A percentile compares a stretch with the other conserved stretches of the same genome.
Conservation (phyloP, 1,140 invertebrate species). For the Macrostomum lignano region DNA sequence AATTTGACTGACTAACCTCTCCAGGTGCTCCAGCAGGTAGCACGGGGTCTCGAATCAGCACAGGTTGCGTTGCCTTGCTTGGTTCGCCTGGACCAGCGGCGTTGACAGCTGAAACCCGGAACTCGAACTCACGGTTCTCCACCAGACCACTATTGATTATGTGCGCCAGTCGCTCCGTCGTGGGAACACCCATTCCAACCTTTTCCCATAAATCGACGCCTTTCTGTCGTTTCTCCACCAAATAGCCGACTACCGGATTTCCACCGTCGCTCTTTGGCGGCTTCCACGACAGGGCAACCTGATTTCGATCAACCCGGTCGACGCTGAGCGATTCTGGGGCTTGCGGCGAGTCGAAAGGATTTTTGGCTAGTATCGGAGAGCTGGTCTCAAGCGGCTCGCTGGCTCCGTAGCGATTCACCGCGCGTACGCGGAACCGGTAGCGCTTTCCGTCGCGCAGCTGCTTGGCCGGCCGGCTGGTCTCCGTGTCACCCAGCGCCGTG, state of each 20-base stretch:
- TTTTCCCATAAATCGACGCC: slow-evolving; percentile 45
- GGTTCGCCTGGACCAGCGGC: slow-evolving; percentile 78
- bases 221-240: slow-evolving; percentile 26
- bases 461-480: slow-evolving; percentile 56
- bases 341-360: slow-evolving; percentile 70
- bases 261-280: slow-evolving; percentile 67
- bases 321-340: slow-evolving; percentile 70
- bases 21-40: too few relatives aligned
- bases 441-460: slow-evolving; percentile 63
- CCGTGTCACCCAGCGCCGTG: slow-evolving; percentile 61
- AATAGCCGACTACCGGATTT: slow-evolving; percentile 43
- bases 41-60: too few relatives aligned
- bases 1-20: too few relatives aligned
- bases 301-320: slow-evolving; percentile 59
- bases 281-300: slow-evolving; percentile 62
- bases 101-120: slow-evolving; percentile 68
- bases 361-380: slow-evolving; percentile 60
- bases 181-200: too few relatives aligned
- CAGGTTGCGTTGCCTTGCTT: slow-evolving; percentile 66
- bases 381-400: slow-evolving; percentile 55
- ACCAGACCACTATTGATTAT: slow-evolving; percentile 58
- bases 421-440: slow-evolving; percentile 65
- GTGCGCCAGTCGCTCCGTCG: too few relatives aligned
- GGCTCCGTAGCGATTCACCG: slow-evolving; percentile 61
- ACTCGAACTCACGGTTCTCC: slow-evolving; percentile 68